These are phyloP conservation scores for Spilarctia lutea DNA, from an alignment of 2,888 invertebrate genomes.

Conservation along the genomic window DNA sequence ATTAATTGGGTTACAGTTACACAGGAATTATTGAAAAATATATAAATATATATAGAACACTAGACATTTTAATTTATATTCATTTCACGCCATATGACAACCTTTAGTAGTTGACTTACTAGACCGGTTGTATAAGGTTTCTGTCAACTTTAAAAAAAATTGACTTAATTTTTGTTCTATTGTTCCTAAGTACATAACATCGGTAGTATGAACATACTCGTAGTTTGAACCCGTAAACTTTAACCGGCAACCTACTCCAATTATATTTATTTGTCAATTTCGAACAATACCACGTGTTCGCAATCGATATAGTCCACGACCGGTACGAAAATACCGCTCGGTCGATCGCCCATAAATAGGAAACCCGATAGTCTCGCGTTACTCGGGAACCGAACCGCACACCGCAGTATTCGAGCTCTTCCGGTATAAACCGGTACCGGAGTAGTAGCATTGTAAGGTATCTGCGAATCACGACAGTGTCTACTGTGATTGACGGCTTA, in stretches of 20 bases:
- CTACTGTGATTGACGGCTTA: not conserved
- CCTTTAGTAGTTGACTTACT: too few relatives aligned
- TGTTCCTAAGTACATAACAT: not conserved
- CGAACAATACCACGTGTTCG: not conserved
- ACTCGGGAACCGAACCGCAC: constrained; percentile 58
- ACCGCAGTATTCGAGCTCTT: constrained; percentile 51
- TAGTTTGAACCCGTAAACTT: too few relatives aligned
- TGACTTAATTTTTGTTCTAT: too few relatives aligned
- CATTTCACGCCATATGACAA: too few relatives aligned
- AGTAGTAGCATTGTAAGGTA: constrained; percentile 29
- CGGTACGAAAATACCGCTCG: constrained; percentile 41
- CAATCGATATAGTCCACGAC: constrained; percentile 8
- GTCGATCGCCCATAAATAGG: constrained; percentile 51
- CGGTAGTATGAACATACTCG: too few relatives aligned
- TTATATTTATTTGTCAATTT: not conserved
- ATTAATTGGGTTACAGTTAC: too few relatives aligned
- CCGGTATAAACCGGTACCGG: constrained; percentile 39
- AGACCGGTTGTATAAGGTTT: too few relatives aligned
- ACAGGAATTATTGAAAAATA: too few relatives aligned
- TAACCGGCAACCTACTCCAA: not conserved
- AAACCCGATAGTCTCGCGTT: constrained; percentile 54
- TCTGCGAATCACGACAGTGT: constrained; percentile 18
- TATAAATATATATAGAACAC: too few relatives aligned
- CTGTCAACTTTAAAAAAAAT: too few relatives aligned
- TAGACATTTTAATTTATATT: too few relatives aligned